Percentiles rank a stretch among this genome's conserved stretches.
Conservation (phyloP, 2,797 vertebrate species). For the Choloepus didactylus region DNA sequence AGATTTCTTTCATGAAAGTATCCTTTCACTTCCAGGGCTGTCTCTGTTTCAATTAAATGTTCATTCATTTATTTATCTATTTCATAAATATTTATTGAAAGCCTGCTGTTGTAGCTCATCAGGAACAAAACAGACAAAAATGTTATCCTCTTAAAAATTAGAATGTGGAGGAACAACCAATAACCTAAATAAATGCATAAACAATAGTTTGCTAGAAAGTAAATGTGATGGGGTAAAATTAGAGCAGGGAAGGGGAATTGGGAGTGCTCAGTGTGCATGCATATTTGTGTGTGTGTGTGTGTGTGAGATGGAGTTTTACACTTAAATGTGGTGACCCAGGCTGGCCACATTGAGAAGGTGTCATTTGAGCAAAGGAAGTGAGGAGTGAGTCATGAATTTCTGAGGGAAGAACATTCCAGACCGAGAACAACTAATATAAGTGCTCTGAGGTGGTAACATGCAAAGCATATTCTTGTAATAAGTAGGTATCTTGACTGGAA, state of each 20-base stretch:
- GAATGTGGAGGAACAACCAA: background rate
- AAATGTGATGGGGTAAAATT: background rate
- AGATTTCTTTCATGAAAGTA: background rate
- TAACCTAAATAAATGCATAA: constrained; percentile 31
- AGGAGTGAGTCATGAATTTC: constrained; percentile 8
- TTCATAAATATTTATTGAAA: background rate
- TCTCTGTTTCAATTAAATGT: background rate
- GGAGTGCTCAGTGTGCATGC: background rate
- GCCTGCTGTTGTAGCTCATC: background rate
- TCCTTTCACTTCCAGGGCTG: background rate
- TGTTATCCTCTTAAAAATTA: background rate
- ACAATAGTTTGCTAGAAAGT: background rate
- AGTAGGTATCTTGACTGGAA: background rate
- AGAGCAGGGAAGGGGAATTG: background rate
- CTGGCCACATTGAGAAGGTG: background rate
- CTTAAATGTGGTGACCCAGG: background rate
- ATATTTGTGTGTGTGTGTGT: background rate
- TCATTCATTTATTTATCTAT: constrained; percentile 3
- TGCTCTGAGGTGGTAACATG: background rate
- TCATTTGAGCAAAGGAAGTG: constrained; percentile 14
- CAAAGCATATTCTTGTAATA: background rate
- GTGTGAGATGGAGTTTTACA: background rate
- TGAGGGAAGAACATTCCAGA: constrained; percentile 6
- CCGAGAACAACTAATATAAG: background rate
- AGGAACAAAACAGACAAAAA: constrained; percentile 14